Conservation (phyloP, 2,888 invertebrate species). For the Pteria penguin region DNA sequence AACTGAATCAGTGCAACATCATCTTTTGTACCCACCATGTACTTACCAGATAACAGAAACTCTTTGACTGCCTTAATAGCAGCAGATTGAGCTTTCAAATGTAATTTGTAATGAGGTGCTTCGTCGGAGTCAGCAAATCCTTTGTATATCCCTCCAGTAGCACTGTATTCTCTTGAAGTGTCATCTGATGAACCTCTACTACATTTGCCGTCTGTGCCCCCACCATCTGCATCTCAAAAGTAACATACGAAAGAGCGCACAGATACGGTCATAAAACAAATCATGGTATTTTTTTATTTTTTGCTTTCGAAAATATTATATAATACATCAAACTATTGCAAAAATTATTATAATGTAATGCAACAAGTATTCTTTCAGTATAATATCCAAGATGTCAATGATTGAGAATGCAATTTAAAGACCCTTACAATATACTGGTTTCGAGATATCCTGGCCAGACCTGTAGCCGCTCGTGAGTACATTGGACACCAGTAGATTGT, state of each 20-base stretch:
- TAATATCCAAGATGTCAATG: too few species aligned
- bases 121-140: background rate
- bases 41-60: too few species aligned
- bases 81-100: background rate
- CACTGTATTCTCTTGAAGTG: background rate
- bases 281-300: too few species aligned
- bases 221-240: background rate
- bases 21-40: too few species aligned
- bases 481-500: background rate
- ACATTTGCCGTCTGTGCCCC: background rate
- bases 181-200: constrained; percentile 1
- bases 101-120: constrained; percentile 3
- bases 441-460: constrained; percentile 10
- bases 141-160: constrained; percentile 14
- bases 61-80: background rate
- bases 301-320: too few species aligned
- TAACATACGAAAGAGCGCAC: too few species aligned
- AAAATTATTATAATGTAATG: too few species aligned
- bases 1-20: too few species aligned
- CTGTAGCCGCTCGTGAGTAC: constrained; percentile 13
- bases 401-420: too few species aligned
- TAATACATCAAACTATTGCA: too few species aligned
- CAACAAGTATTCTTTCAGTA: too few species aligned
- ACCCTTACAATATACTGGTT: background rate
- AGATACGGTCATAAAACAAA: too few species aligned